Base-by-base conservation (phyloP, 2,113 vertebrate genomes). In the Rhodinocichla rosea region DNA sequence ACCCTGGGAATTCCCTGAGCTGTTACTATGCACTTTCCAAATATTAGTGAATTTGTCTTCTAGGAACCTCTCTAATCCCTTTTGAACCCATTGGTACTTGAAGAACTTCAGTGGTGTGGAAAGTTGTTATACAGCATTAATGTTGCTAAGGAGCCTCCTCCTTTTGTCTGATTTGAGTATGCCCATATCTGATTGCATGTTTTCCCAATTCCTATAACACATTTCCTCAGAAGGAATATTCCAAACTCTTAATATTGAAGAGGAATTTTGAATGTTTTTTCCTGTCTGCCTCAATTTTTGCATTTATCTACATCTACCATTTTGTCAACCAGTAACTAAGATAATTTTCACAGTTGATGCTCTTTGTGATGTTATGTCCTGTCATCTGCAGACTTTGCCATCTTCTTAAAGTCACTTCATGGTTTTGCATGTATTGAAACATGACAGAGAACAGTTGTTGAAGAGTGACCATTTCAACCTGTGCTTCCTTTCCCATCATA, bases 121-220 rank as follows among this genome's bases (percentile, higher is more conserved):
- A 78, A 30, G 17, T 18, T 24, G 27, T 74, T 79, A 33, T 10
- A 15, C 10, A 35, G 18, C 0, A 0, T 74, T 70, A 12, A 28
- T 15, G 22, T 15, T 74, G 50, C 60, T 68, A 33, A 79, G 67
- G 70, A 71, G 15, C 27, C 23, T 24, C 10, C 14, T 77, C 27
- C 14, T 26, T 37, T 52, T n/a, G 8, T 56, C 40, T 60, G 11
- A 5, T 60, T 90, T 60, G 44, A 60, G 15, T 88, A 22, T 49
- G 14, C 33, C 37, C 2, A 0, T 44, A 15, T 59, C 35, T 49
- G 18, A n/a, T 32, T 69, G 40, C 9, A 1, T 63, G 94, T 76
- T 35, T 68, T 20, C 49, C 21, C 21, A 56, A 2, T 83, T 83
- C 26, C 53, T 90, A 7, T 37, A 64, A 0, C 3, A 1, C 64